Evolutionary conservation across 2,888 invertebrate species (phyloP).

Genomic region (Acrocyrtus sp.): DNA sequence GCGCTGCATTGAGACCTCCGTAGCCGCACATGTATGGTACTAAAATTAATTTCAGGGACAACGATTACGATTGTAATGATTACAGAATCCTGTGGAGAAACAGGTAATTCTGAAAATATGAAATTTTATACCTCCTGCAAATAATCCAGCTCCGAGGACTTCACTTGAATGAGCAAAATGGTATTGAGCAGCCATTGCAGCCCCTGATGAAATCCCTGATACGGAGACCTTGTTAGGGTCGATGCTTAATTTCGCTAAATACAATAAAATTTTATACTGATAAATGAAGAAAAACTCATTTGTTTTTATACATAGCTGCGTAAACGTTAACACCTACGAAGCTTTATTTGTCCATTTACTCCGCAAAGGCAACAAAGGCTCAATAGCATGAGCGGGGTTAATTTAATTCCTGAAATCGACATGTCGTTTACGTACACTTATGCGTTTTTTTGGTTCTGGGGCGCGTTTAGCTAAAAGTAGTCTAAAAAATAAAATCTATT

Average conservation of each 20-base stretch:
- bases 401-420: too few species aligned
- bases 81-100: neutral
- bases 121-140: constrained; percentile 65
- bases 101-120: too few species aligned
- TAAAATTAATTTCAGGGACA: constrained; percentile 16
- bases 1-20: constrained; percentile 55
- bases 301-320: neutral
- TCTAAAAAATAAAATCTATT: too few species aligned
- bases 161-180: constrained; percentile 66
- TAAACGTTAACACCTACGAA: constrained; percentile 5
- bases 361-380: neutral
- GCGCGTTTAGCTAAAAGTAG: too few species aligned
- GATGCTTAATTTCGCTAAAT: constrained; percentile 61
- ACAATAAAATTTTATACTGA: neutral
- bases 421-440: neutral
- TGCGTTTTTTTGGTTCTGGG: too few species aligned
- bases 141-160: constrained; percentile 65
- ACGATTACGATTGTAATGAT: neutral
- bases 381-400: too few species aligned
- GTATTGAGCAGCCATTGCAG: constrained; percentile 66
- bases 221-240: constrained; percentile 64
- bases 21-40: constrained; percentile 63
- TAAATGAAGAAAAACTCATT: neutral
- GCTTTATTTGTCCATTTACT: constrained; percentile 4
- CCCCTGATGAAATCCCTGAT: constrained; percentile 66